Evolutionary conservation across 1,140 invertebrate genomes (phyloP), one percentile per base, ranked within the genome.

Genomic region (Drosophila parabipectinata): DNA sequence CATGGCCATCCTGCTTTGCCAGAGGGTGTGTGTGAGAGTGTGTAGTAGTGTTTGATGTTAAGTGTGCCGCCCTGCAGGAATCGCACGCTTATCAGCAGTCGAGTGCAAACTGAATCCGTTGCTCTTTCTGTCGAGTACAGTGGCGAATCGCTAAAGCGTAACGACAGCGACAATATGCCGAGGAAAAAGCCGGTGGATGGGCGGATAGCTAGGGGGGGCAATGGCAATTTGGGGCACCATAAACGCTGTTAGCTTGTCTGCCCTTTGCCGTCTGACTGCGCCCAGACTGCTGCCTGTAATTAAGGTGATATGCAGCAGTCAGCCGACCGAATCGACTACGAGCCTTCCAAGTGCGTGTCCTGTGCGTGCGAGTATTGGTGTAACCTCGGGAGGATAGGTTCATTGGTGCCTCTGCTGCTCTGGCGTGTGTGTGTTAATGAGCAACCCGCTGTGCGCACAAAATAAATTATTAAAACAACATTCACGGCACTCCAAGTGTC

Each of bases 81-180:
- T 85, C 82, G 77, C 82, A 87, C 82, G 82, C 82, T 85, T 85
- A 85, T 85, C 82, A 85, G 82, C 82, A 85, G 82, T 87, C 82
- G 79, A 85, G 77, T 85, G 82, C 82, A 87, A 87, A 85, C 82
- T 87, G 82, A 85, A 87, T 85, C 77, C 78, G 81, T 69, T 76
- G 72, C 73, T 77, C 76, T 66, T 74, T 72, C 68, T 76, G 57
- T 66, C 72, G 50, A 77, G 68, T 81, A 84, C 81, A 85, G 81
- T 85, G 52, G 50, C 79, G 57, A 85, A 87, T 87, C 82, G 82
- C 82, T 85, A 85, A 85, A 66, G 82, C 82, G 82, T 85, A 87
- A 87, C 82, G 66, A 48, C 74, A 75, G 68, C 78, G 82, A 85
- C 82, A 85, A 85, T 79, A 76, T 75, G 82, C 57, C 64, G 64